Base-by-base conservation (phyloP, 2,797 vertebrate genomes). In the Ctenopoma kingsleyae region DNA sequence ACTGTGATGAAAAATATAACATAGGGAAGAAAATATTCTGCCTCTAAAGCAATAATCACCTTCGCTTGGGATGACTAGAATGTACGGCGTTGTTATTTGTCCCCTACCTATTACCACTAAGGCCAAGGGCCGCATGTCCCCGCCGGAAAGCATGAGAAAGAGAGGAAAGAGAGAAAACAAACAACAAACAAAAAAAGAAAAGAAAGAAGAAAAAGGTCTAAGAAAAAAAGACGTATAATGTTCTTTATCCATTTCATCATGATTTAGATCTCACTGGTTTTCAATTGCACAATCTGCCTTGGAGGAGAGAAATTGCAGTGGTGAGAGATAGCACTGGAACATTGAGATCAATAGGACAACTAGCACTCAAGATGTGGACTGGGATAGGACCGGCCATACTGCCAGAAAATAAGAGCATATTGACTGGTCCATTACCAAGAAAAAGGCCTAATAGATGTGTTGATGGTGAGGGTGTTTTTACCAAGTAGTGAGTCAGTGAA, bases 101-200 rank as follows among this genome's bases (percentile, higher is more conserved):
- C 96, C 95, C 95, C 97, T 98, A 96, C 95, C 96, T 96, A 97
- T 93, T 94, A 96, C 95, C 96, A 96, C 96, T 98, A 97, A 97
- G 94, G 94, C 95, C 96, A 96, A 96, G 94, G 93, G 95, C 95
- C 95, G 87, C 85, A 89, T 79, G 76, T 97, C 95, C 95, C 96
- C 95, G 95, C 95, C 96, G 94, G 96, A 96, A 94, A 97, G 96
- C 96, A 96, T 93, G 78, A 96, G 93, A 92, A 91, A 95, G 92
- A 93, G 87, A 92, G 54, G 50, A 60, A 35, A 83, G 78, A 90
- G 67, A 86, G 60, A 84, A 78, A 86, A 86, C 85, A 88, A 90
- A 87, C 83, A 94, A 94, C 84, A 94, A 93, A 8, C 79, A 75
- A 82, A 83, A 90, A 87, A 78, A 64, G 71, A 74, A 86, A 94